These are phyloP conservation scores for Heteromyza rotundicornis DNA, from an alignment of 2,888 invertebrate genomes.

Conservation along the genomic window DNA sequence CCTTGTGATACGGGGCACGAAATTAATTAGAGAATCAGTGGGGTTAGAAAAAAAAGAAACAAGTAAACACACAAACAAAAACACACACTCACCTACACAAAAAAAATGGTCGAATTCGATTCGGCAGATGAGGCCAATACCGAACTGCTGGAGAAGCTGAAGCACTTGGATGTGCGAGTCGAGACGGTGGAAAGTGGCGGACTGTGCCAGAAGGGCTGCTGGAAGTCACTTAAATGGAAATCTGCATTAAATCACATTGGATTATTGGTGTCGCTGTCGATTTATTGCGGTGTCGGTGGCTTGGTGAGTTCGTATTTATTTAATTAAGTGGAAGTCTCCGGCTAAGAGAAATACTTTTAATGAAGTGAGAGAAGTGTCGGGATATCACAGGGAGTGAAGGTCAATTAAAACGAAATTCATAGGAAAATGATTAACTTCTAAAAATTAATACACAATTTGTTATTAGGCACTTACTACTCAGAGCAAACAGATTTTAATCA, in stretches of 20 bases:
- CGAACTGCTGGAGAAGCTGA: conserved; percentile 60
- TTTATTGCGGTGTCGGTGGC: conserved; percentile 81
- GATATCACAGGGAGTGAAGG: too few species aligned
- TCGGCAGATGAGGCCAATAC: conserved; percentile 59
- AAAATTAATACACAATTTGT: too few species aligned
- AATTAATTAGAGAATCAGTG: background rate
- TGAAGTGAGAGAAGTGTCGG: too few species aligned
- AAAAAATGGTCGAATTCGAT: conserved; percentile 51
- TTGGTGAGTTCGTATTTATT: conserved; percentile 67
- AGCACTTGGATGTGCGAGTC: conserved; percentile 58
- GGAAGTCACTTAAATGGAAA: conserved; percentile 67
- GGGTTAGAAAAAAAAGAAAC: conserved; percentile 1
- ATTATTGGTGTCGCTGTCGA: conserved; percentile 75
- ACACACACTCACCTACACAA: background rate
- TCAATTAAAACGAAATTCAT: background rate
- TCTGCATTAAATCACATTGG: conserved; percentile 76
- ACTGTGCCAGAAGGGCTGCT: conserved; percentile 62
- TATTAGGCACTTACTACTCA: too few species aligned
- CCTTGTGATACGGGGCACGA: background rate
- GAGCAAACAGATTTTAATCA: too few species aligned
- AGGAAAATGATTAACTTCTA: background rate
- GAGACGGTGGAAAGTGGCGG: conserved; percentile 44
- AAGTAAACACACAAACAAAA: background rate
- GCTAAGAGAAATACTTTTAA: too few species aligned
- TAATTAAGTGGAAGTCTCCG: too few species aligned